These are phyloP conservation scores for Ceratosolen fusciceps DNA, from an alignment of 1,140 invertebrate species.

Conservation along the genomic window DNA sequence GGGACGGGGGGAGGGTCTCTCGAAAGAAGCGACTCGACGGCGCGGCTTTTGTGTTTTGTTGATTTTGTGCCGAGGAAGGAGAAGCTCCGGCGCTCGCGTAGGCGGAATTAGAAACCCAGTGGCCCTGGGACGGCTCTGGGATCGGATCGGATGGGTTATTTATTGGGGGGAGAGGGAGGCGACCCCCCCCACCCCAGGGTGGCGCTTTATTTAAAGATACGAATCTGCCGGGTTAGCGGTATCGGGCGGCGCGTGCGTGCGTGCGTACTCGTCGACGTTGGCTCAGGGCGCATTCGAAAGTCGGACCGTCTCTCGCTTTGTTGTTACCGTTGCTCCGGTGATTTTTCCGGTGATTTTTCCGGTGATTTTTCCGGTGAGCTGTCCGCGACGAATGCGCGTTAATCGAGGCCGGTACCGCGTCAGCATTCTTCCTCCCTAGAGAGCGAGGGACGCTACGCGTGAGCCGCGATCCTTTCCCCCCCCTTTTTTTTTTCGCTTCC, in stretches of 20 bases:
- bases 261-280: not conserved
- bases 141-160: too few species aligned
- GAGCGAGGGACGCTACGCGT: too few species aligned
- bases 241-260: not conserved
- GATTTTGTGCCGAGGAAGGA: too few species aligned
- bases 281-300: slow-evolving; percentile 40
- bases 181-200: not conserved
- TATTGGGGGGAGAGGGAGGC: not conserved
- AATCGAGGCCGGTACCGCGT: not conserved
- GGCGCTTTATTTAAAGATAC: not conserved
- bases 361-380: not conserved
- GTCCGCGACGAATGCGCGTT: slow-evolving; percentile 24
- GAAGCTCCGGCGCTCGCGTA: too few species aligned
- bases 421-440: too few species aligned
- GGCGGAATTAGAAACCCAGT: too few species aligned
- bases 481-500: not conserved
- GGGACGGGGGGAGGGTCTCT: too few species aligned
- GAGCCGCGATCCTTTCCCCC: too few species aligned
- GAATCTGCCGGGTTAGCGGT: not conserved
- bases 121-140: too few species aligned
- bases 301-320: not conserved
- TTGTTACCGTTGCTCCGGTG: not conserved
- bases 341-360: slow-evolving; percentile 5
- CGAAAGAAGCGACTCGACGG: too few species aligned
- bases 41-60: too few species aligned